Evolutionary conservation across 2,797 vertebrate species (phyloP), one percentile per base, ranked within the genome.

Genomic region (Acanthopagrus latus): DNA sequence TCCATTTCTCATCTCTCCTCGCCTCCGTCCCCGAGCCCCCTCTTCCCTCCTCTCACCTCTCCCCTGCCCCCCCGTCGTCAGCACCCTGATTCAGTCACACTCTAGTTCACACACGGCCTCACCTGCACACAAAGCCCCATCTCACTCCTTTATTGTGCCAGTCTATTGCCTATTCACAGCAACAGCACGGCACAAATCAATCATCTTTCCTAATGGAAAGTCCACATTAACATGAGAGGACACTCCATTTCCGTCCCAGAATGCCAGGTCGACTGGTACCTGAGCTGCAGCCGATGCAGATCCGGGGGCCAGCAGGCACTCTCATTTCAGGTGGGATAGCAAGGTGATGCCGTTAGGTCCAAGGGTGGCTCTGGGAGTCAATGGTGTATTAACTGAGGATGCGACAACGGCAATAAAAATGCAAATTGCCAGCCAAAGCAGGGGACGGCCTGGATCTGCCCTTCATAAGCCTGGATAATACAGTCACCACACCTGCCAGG

Each of bases 371-470:
- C 82, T 11, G 48, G 83, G 88, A 93, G 94, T 94, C 93, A 91
- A 93, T 91, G 88, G 89, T 89, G 92, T 91, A 93, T 95, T 95
- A 95, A 92, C 87, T 88, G 90, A 90, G 87, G 87, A 93, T 86
- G 91, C 84, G 92, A 94, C 92, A 93, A 90, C 66, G 64, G 93
- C 91, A 96, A 96, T 96, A 95, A 96, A 96, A 96, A 96, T 96
- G 95, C 95, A 95, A 96, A 96, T 96, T 74, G 72, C 74, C 71
- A 90, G 89, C 80, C 90, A 93, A 94, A 93, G 90, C 93, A 80
- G 80, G 81, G 87, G 80, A 86, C 86, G 89, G 91, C 88, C 88
- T 82, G 84, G 88, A 81, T 88, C 75, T 91, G 93, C 94, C 95
- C 95, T 93, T 90, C 85, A 86, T 88, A 92, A 93, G 87, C 88